Conservation (phyloP, 2,113 vertebrate genomes). For the Scopus umbretta region DNA sequence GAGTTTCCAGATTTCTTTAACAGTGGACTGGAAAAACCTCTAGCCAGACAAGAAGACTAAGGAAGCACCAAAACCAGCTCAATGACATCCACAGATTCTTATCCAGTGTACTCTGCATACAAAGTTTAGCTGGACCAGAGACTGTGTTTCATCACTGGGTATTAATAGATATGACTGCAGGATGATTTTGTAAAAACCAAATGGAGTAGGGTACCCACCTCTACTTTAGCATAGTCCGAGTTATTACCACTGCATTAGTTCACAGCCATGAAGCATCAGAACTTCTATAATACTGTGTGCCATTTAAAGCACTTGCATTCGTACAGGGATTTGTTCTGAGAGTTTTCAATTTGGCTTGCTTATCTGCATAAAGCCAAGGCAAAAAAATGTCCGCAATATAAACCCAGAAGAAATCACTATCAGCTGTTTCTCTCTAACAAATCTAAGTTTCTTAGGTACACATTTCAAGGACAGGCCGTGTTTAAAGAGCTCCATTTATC, state of each 20-base stretch:
- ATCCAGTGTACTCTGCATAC: neutral
- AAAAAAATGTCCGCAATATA: neutral
- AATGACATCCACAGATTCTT: accelerated
- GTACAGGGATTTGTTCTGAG: neutral
- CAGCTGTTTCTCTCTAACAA: conserved; percentile 40
- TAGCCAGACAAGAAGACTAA: neutral
- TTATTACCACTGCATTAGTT: neutral
- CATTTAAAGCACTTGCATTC: neutral
- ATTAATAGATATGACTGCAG: neutral
- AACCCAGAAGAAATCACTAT: conserved; percentile 41
- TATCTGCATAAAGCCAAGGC: neutral
- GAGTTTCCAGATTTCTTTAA: neutral
- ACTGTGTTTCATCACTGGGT: neutral
- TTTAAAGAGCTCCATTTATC: conserved; percentile 48
- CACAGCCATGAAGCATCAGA: neutral
- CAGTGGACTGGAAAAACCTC: neutral
- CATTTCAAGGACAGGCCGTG: conserved; percentile 37
- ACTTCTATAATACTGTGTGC: neutral
- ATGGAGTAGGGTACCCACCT: neutral
- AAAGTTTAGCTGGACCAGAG: neutral
- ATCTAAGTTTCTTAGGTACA: conserved; percentile 42
- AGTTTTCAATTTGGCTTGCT: neutral
- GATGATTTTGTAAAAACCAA: neutral
- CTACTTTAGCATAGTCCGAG: neutral
- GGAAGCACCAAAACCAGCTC: neutral